These are phyloP conservation scores for Rhadinocentrus ornatus DNA, from an alignment of 2,797 vertebrate species.

Conservation along the genomic window DNA sequence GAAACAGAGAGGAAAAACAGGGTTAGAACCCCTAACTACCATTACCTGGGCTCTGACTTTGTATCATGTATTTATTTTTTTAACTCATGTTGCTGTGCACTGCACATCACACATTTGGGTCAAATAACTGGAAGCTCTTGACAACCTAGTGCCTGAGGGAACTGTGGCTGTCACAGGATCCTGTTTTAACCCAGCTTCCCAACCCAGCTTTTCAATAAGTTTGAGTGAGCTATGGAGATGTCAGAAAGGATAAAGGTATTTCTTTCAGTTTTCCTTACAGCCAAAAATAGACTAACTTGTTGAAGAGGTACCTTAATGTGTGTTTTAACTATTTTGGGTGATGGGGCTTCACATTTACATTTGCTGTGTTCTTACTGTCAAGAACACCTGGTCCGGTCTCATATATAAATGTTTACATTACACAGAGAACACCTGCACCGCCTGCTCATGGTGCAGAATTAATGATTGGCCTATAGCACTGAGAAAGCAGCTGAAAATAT, in stretches of 20 bases:
- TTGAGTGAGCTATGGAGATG: slow-evolving; percentile 20
- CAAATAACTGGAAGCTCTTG: slow-evolving; percentile 72
- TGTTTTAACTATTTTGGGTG: not conserved
- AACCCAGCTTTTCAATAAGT: slow-evolving; percentile 59
- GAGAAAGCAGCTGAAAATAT: slow-evolving; percentile 57
- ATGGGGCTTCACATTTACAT: slow-evolving; percentile 26
- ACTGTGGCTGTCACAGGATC: slow-evolving; percentile 51
- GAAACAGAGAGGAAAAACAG: slow-evolving; percentile 26
- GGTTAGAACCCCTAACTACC: slow-evolving; percentile 33
- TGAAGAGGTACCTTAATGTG: slow-evolving; percentile 7
- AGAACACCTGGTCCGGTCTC: slow-evolving; percentile 69
- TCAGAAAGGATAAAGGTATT: slow-evolving; percentile 22
- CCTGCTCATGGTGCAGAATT: slow-evolving; percentile 38
- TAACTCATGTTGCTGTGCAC: slow-evolving; percentile 37
- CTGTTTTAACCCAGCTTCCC: slow-evolving; percentile 68
- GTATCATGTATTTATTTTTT: slow-evolving; percentile 10
- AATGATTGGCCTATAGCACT: slow-evolving; percentile 69
- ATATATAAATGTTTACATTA: slow-evolving; percentile 29
- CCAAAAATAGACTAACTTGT: slow-evolving; percentile 47
- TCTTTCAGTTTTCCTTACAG: slow-evolving; percentile 33
- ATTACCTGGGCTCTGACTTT: slow-evolving; percentile 3
- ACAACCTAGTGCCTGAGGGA: slow-evolving; percentile 60
- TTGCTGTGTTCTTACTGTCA: slow-evolving; percentile 36
- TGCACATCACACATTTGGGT: slow-evolving; percentile 71
- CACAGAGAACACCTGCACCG: slow-evolving; percentile 27